phyloP scores from a whole-genome alignment of 2,797 vertebrate species.

The Smutsia temminckii region DNA sequence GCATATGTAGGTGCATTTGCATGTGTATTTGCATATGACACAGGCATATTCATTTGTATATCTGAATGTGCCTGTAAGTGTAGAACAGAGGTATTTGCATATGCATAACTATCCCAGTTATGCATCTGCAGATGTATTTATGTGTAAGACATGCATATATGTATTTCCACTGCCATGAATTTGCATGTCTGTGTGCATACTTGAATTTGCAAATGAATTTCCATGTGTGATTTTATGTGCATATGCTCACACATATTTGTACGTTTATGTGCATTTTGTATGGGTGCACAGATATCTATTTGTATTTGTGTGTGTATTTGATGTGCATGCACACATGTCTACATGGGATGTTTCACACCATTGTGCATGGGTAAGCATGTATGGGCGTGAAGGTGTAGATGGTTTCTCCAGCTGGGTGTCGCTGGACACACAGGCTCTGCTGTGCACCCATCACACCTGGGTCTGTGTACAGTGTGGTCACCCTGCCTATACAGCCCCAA shows the following conservation, averaged over 20 bases:
- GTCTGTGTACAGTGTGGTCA: too few relatives aligned
- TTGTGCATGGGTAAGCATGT: too few relatives aligned
- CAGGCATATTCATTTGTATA: accelerated
- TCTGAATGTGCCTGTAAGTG: background rate
- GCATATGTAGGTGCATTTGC: too few relatives aligned
- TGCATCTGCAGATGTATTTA: accelerated
- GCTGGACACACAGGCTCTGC: background rate
- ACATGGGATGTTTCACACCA: background rate
- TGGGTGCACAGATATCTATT: too few relatives aligned
- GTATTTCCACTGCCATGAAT: background rate
- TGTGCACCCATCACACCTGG: accelerated
- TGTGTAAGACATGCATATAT: accelerated
- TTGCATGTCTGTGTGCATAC: accelerated
- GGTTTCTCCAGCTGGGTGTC: accelerated
- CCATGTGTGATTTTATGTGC: too few relatives aligned
- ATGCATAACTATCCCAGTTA: background rate
- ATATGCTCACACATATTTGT: too few relatives aligned
- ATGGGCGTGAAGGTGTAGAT: too few relatives aligned
- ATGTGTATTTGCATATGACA: too few relatives aligned
- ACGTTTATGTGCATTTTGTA: background rate
- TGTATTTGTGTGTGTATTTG: background rate
- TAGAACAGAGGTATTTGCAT: too few relatives aligned
- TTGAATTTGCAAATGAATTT: too few relatives aligned
- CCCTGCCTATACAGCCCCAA: too few relatives aligned
- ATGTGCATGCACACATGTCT: background rate